Base-by-base conservation (phyloP, 1,140 invertebrate species). In the Drosophila subobscura region DNA sequence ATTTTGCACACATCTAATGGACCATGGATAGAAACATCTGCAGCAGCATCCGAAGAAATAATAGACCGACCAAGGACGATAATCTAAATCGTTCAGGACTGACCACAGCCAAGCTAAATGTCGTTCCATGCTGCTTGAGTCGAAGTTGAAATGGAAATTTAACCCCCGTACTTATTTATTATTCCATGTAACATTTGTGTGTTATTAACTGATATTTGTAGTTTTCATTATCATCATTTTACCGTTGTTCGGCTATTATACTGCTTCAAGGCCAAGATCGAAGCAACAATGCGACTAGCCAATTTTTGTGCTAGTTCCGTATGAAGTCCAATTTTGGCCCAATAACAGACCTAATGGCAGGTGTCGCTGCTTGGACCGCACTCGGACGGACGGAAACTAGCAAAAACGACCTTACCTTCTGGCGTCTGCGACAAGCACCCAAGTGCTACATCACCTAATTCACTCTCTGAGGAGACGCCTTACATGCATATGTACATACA, bases 241-340 rank as follows among this genome's bases (percentile, higher is more conserved):
- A 44, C 29, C 10, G 33, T 37, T 4, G 10, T 33, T 6, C 6
- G 3, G 33, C 16, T 22, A 49, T 27, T 14, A 49, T 16, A 29
- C 23, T 33, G 33, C 33, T 8, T 10, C 33, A 33, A 10, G 8
- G 8, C 33, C 33, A 37, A 37, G 33, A 37, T 12, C 33, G 65
- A 68, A 52, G 79, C 72, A 79, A 77, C 72, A 59, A 76, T 68
- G 67, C 76, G 72, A 79, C 80, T 84, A 79, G 77, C 73, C 77
- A 72, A 49, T 72, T 72, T 67, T 86, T 85, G 68, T 85, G 81
- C 80, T 77, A 77, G 73, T 77, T 76, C 8, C 49, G 58, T 70
- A 53, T 12, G 33, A 12, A 12, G 10, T 37, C 4, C 33, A 10
- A 46, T 29, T 12, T 45, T 22, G 37, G 29, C 44, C 71, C 10